Evolutionary conservation across 1,140 invertebrate species (phyloP).

Genomic region (Lasaia peninsularis): DNA sequence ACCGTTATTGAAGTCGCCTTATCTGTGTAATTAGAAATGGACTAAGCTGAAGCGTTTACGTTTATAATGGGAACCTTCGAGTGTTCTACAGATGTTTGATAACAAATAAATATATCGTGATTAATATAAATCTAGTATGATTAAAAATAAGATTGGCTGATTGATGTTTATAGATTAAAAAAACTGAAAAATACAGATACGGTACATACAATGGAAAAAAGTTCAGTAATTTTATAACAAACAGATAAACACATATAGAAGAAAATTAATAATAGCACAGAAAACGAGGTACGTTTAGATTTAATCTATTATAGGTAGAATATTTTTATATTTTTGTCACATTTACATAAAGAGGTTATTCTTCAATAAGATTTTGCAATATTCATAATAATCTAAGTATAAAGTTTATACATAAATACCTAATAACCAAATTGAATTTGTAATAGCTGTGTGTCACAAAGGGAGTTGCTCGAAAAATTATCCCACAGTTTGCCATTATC

Average conservation of each 20-base stretch:
- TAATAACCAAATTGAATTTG: conserved; percentile 22
- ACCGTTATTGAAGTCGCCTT: conserved; percentile 71
- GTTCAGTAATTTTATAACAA: too few relatives aligned
- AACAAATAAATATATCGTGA: conserved; percentile 35
- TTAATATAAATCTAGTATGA: conserved; percentile 2
- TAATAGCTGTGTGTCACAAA: conserved; percentile 55
- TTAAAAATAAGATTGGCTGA: neutral
- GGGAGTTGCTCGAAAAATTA: conserved; percentile 66
- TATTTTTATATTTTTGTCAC: too few relatives aligned
- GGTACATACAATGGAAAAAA: too few relatives aligned
- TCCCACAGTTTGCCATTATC: conserved; percentile 56
- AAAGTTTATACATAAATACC: neutral
- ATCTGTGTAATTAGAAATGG: conserved; percentile 74
- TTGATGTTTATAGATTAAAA: too few relatives aligned
- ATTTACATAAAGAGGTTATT: too few relatives aligned
- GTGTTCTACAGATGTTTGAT: conserved; percentile 55
- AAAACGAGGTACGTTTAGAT: too few relatives aligned
- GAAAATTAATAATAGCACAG: too few relatives aligned
- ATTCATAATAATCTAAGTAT: too few relatives aligned
- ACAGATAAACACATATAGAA: too few relatives aligned
- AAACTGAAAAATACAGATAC: too few relatives aligned
- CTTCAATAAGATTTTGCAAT: too few relatives aligned
- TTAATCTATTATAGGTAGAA: too few relatives aligned
- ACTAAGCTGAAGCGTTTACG: conserved; percentile 73
- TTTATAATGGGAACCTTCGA: conserved; percentile 68